A percentile compares a stretch with the other conserved stretches of the same genome.
phyloP scores from a whole-genome alignment of 2,113 vertebrate species.

The Oncorhynchus masou region DNA sequence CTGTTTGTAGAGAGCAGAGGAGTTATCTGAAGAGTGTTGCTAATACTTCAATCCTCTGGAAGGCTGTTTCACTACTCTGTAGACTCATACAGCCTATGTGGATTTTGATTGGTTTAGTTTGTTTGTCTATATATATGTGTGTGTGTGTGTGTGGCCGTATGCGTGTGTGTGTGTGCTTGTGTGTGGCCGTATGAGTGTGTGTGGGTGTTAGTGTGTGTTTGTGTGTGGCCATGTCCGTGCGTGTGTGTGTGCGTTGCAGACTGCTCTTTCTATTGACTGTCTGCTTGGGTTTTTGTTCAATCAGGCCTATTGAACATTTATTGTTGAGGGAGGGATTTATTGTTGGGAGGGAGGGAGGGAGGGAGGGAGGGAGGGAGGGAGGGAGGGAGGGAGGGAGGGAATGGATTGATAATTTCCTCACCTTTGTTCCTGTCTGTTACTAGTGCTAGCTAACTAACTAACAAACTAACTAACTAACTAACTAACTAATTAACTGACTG shows the following conservation, averaged over 20 bases:
- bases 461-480: too few species aligned
- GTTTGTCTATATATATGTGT: too few species aligned
- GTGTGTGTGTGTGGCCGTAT: too few species aligned
- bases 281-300: background rate
- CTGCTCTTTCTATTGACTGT: too few species aligned
- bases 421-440: background rate
- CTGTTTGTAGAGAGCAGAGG: too few species aligned
- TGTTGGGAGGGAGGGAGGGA: background rate
- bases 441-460: background rate
- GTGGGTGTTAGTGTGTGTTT: background rate
- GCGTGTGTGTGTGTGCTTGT: too few species aligned
- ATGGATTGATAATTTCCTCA: slow-evolving; percentile 20
- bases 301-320: background rate
- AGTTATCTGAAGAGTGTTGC: too few species aligned
- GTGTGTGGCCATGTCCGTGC: background rate
- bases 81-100: background rate
- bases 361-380: background rate
- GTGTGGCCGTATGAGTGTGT: too few species aligned
- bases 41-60: too few species aligned
- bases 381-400: background rate
- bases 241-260: background rate
- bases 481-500: too few species aligned
- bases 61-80: too few species aligned
- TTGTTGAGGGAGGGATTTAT: background rate
- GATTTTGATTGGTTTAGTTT: background rate